Base-by-base conservation (phyloP, 1,140 invertebrate genomes). In the Muscidifurax raptorellus region DNA sequence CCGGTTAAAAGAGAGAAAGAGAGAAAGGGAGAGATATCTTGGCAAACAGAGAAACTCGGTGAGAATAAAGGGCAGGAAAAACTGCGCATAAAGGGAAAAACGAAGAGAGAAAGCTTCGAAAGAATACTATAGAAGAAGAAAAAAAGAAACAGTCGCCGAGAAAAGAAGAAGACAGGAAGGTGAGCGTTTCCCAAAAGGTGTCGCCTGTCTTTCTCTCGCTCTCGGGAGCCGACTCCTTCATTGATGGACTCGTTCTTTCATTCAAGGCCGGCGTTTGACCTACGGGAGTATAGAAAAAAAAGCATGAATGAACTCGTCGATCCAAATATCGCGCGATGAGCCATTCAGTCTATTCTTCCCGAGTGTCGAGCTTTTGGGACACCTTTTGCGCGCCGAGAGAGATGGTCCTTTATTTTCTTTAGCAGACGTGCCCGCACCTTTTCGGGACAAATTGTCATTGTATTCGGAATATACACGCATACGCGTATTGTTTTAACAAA, bases 281-380 rank as follows among this genome's bases (percentile, higher is more conserved):
- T 80, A 80, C n/a, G 59, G 36, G 27, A 32, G 36, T 18, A 69
- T n/a, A 74, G 18, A 32, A 9, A 40, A 30, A 47, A 59, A 74
- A 44, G 40, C 47, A 79, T 67, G 83, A 76, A 85, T 80, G 83
- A 85, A 85, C 78, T 80, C 71, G 69, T 80, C 78, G 77, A 69
- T 85, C 83, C 71, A 80, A 85, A 85, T 85, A 85, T 85, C 77
- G 71, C 78, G 44, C 78, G 83, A 85, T 85, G 77, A 80, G 83
- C 77, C 78, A 85, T 85, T 85, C 27, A 74, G 18, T 7, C 64
- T 75, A 47, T 71, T 64, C 67, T 36, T 40, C 76, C 52, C 15
- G 1, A 76, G 12, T 74, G 72, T 84, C 10, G 4, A 30, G 75
- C 30, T 64, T 84, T 67, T 79, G 59, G 36, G 28, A 69, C 59